Evolutionary conservation across 2,797 vertebrate species (phyloP).

Genomic region (Cynopterus sphinx): DNA sequence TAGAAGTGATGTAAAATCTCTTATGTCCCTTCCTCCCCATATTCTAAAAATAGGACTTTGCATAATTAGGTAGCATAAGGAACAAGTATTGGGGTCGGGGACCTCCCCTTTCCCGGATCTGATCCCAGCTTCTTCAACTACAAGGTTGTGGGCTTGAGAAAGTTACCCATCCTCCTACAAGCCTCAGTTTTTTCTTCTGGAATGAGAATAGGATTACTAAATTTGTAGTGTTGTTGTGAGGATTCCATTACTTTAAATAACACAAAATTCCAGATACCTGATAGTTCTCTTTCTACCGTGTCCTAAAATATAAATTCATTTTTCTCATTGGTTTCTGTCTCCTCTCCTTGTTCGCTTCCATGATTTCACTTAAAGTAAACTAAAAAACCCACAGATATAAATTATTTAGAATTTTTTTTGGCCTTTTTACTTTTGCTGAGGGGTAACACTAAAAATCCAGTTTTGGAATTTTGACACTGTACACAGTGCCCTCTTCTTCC

Average conservation of each 20-base stretch:
- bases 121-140: not conserved
- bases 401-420: constrained; percentile 40
- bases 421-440: constrained; percentile 38
- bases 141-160: not conserved
- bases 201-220: not conserved
- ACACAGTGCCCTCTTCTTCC: not conserved
- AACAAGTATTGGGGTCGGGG: not conserved
- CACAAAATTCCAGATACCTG: not conserved
- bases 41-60: constrained; percentile 3
- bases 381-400: constrained; percentile 37
- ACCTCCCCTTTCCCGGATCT: not conserved
- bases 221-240: constrained; percentile 38
- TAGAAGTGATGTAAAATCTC: constrained; percentile 33
- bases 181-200: constrained; percentile 25
- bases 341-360: not conserved
- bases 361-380: constrained; percentile 52
- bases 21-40: not conserved
- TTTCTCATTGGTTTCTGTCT: constrained; percentile 1
- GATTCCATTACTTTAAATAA: constrained; percentile 17
- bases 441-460: not conserved
- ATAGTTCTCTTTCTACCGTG: not conserved
- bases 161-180: not conserved
- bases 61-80: not conserved
- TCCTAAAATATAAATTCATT: constrained; percentile 9
- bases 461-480: not conserved